Conservation (phyloP, 1,140 invertebrate species). For the Euschistus heros region DNA sequence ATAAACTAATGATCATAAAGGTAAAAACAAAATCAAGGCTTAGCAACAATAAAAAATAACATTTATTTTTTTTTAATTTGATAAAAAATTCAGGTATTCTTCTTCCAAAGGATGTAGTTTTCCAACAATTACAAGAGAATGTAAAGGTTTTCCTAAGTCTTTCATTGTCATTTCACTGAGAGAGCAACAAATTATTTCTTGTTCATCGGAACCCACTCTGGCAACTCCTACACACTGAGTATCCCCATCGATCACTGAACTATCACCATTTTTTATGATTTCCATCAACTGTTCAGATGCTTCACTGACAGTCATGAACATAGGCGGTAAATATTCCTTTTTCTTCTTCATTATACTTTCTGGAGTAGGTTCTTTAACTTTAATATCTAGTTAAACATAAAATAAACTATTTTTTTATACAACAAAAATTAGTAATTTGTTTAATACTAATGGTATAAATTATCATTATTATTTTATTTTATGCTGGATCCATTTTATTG, state of each 20-base stretch:
- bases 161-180: conserved; percentile 59
- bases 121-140: conserved; percentile 82
- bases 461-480: no score
- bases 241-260: conserved; percentile 42
- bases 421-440: no score
- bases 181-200: conserved; percentile 64
- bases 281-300: conserved; percentile 72
- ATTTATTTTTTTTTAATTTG: conserved; percentile 36
- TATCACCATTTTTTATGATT: conserved; percentile 38
- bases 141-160: conserved; percentile 84
- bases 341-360: conserved; percentile 86
- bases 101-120: conserved; percentile 82
- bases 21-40: no score
- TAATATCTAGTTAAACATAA: conserved; percentile 61
- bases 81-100: conserved; percentile 60
- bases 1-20: no score
- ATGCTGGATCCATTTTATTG: no score
- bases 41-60: background rate
- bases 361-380: conserved; percentile 94
- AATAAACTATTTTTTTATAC: no score
- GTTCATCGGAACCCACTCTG: conserved; percentile 73
- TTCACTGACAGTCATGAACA: conserved; percentile 82
- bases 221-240: conserved; percentile 74
- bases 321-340: conserved; percentile 84
- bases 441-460: no score